Evolutionary conservation across 2,888 invertebrate species (phyloP).

Genomic region (Crocallis elinguaria): DNA sequence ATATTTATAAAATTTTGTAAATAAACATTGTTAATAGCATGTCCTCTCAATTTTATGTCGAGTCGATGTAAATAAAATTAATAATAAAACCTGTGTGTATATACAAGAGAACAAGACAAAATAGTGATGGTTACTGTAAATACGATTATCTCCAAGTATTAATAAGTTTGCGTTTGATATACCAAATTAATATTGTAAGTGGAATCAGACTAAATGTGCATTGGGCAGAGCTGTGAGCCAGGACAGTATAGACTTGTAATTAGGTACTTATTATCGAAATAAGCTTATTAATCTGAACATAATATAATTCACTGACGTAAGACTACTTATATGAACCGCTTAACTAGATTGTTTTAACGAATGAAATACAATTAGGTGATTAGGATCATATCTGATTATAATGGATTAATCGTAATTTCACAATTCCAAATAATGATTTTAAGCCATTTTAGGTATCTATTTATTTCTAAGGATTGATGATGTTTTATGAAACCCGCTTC

Average conservation of each 20-base stretch:
- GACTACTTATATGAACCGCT: too few species aligned
- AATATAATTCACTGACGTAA: too few species aligned
- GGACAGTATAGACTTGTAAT: slow-evolving; percentile 56
- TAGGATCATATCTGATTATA: too few species aligned
- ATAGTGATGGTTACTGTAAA: slow-evolving; percentile 57
- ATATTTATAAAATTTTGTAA: not conserved
- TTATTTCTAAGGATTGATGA: too few species aligned
- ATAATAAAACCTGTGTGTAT: slow-evolving; percentile 20
- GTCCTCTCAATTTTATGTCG: slow-evolving; percentile 21
- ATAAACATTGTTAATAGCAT: slow-evolving; percentile 20
- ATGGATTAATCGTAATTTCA: too few species aligned
- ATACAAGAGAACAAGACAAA: slow-evolving; percentile 38
- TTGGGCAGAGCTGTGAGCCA: slow-evolving; percentile 72
- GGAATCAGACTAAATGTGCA: slow-evolving; percentile 38
- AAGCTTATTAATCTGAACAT: not conserved
- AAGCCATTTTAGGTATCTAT: too few species aligned
- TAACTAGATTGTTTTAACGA: too few species aligned
- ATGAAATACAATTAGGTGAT: too few species aligned
- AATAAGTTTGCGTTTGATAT: slow-evolving; percentile 41
- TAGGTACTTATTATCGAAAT: not conserved
- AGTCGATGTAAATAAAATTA: slow-evolving; percentile 17
- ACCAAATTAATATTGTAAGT: slow-evolving; percentile 28
- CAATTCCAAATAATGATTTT: too few species aligned
- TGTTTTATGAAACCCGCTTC: too few species aligned
- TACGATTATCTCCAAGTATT: slow-evolving; percentile 50